Evolutionary conservation across 1,140 invertebrate species (phyloP), one percentile per base, ranked within the genome.

Genomic region (Drosophila neocordata): DNA sequence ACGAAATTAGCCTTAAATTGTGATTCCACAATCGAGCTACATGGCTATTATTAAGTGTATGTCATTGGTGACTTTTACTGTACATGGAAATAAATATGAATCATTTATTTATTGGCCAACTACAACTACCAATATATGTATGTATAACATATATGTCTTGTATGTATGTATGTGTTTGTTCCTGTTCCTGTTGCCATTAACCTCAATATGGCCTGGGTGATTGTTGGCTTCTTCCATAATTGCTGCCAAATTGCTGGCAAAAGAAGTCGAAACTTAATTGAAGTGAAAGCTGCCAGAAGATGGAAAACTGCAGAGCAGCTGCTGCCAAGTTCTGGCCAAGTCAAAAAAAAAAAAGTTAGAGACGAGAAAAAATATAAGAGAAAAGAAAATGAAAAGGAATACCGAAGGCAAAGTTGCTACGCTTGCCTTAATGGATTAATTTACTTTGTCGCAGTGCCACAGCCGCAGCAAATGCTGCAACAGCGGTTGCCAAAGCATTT

Each of bases 361-460:
- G n/a, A n/a, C 57, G 74, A 20, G 35, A 59, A 37, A 63, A 75
- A 62, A 75, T 55, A 22, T 56, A 70, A 48, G 15, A 34, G 44
- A 52, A 38, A 9, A 13, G 37, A 59, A 64, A 73, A 65, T 61
- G 7, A 8, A 20, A 63, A 37, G 53, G 27, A 82, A 77, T 65
- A 63, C 51, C 71, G 78, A 73, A 75, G 70, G 51, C 65, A 52
- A 68, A 31, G 18, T 58, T 73, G 61, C 41, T 27, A 38, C 67
- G n/a, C 48, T 34, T 44, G 59, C 56, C 62, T 73, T 85, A 85
- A 85, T 85, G 82, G 82, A 85, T 85, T 85, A 85, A 85, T 85
- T 85, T 85, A 85, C 82, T 85, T 85, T 85, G 82, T 85, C 83
- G 82, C 82, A 80, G 82, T 75, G 65, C 65, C 73, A 76, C 75